These are phyloP conservation scores for Semotilus atromaculatus DNA, from an alignment of 2,797 vertebrate species.

Conservation along the genomic window DNA sequence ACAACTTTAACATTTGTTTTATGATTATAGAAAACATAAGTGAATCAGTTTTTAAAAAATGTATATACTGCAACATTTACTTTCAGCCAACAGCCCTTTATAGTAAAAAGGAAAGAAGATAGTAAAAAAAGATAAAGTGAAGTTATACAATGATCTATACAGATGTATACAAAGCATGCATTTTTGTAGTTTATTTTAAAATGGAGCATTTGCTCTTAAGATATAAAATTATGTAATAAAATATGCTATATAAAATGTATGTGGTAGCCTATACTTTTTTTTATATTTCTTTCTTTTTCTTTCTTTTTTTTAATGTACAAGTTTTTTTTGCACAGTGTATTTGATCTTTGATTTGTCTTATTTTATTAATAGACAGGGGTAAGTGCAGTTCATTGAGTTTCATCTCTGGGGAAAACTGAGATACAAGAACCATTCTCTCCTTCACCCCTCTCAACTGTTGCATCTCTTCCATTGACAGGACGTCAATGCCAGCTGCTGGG, in stretches of 20 bases:
- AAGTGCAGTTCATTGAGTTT: neutral
- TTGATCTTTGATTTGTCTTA: neutral
- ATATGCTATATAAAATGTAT: too few relatives aligned
- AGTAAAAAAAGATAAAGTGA: too few relatives aligned
- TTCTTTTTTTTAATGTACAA: neutral
- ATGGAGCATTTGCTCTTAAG: neutral
- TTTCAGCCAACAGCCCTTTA: neutral
- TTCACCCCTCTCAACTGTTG: neutral
- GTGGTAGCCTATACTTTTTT: too few relatives aligned
- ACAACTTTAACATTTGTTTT: neutral
- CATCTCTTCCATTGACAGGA: constrained; percentile 16
- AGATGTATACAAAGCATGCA: neutral
- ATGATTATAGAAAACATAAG: neutral
- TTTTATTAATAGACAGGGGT: neutral
- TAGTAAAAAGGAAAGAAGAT: neutral
- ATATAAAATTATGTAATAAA: neutral
- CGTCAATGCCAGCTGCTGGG: neutral
- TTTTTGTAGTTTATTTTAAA: neutral
- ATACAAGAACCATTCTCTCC: neutral
- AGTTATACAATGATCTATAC: neutral
- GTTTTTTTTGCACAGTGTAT: neutral
- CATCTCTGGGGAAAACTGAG: neutral
- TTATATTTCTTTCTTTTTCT: neutral
- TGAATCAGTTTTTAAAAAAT: neutral
- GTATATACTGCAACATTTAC: neutral